Base-by-base conservation (phyloP, 2,113 vertebrate species). In the Xyliphius kryptos region DNA sequence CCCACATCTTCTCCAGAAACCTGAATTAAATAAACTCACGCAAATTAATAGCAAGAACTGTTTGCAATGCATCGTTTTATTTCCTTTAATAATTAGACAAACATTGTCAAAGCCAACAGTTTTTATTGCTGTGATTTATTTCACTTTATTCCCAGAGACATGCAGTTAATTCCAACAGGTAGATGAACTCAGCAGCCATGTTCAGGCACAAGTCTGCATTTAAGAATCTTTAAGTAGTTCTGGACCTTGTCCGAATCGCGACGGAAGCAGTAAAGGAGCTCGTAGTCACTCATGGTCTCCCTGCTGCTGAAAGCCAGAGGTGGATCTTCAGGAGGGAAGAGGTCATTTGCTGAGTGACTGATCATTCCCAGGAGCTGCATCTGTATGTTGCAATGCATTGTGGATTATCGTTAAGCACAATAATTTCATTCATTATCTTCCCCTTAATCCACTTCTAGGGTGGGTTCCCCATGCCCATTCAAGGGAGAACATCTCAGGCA, bases 181-280 rank as follows among this genome's bases (percentile, higher is more conserved):
- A 49, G 26, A 6, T 4, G 9, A 5, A 1, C 54, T 79, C 40
- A 86, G 76, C 84, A 88, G 56, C 74, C 66, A 1, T 83, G 68
- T 22, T 85, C 81, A 3, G 88, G 86, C 49, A 88, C 74, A n/a
- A 85, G 86, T 40, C 86, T 85, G 74, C 88, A 89, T 76, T 91
- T 90, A 1, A 92, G 85, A 76, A 91, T 83, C 82, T 88, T 91
- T 74, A 91, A 74, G 81, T 89, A 92, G 81, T 86, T 89, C 82
- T 90, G 87, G 63, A 90, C 83, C 81, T 91, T 91, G 77, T 88
- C 88, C 19, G 90, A 88, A 69, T 91, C 88, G 64, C 90, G 80
- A 32, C 88, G 86, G 61, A 91, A 89, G 61, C 91, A 92, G 75
- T 85, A 86, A 44, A 91, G 86, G 40, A 91, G 86, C 56, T 88